Percentiles rank a stretch among this genome's conserved stretches.
Conservation (phyloP, 2,797 vertebrate species). For the Chaetophractus vellerosus region DNA sequence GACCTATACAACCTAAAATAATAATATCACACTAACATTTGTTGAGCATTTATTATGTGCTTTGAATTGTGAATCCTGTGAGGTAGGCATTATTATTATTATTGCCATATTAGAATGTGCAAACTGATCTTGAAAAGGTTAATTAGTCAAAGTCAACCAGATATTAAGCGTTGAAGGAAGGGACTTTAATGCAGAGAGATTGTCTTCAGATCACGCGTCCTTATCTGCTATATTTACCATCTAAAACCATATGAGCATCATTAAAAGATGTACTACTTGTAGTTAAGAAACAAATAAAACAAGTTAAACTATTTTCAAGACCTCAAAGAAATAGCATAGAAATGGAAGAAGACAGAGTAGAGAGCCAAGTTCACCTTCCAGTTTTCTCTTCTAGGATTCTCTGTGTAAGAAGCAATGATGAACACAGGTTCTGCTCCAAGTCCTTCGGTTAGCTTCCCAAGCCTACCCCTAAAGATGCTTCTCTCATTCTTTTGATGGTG, state of each 20-base stretch:
- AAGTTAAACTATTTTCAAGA: neutral
- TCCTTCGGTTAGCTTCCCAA: neutral
- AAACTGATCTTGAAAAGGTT: neutral
- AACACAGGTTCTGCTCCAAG: neutral
- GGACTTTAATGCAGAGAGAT: neutral
- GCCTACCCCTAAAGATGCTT: neutral
- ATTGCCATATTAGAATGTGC: neutral
- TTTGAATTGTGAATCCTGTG: neutral
- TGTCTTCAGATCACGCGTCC: neutral
- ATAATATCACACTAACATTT: constrained; percentile 5
- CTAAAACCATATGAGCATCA: neutral
- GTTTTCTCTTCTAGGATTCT: neutral
- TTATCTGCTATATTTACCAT: neutral
- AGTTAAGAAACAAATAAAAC: neutral
- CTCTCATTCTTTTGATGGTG: neutral
- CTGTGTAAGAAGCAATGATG: neutral
- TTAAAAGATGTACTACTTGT: neutral
- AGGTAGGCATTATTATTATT: neutral
- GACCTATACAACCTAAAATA: neutral
- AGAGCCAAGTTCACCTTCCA: neutral
- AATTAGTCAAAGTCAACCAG: neutral
- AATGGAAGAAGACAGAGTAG: neutral
- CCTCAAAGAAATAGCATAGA: neutral
- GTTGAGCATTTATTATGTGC: neutral
- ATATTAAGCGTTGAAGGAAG: neutral